Base-by-base conservation (phyloP, 2,113 vertebrate genomes). In the Hiodon tergisus region DNA sequence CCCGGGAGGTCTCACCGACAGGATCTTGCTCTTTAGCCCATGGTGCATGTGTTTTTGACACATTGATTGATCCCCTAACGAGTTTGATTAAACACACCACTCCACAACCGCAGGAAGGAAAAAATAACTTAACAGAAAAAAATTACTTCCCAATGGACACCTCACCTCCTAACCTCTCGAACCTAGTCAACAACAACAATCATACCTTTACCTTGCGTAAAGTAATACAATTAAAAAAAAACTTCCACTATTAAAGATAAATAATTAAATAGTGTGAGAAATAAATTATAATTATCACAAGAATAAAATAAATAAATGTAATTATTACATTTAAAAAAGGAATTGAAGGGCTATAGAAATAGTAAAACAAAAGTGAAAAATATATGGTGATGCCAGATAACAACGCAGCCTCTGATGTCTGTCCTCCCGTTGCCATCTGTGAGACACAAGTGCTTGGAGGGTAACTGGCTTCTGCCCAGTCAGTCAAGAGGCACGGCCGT, bases 41-140 rank as follows among this genome's bases (percentile, higher is more conserved):
- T 85, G 76, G 87, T 87, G 82, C 87, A 80, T 87, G 84, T 87
- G 87, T 73, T 80, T 84, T 82, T 89, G 86, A 89, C 82, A 66
- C 82, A 81, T 83, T 87, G 88, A 89, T 84, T 88, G 87, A 89
- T 88, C 84, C 86, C 81, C 78, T 69, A 77, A 86, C 87, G 83
- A 82, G 81, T 86, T 70, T 71, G 85, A 83, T 87, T 87, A 86
- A 85, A 87, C 86, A 89, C 87, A 86, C 85, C 80, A 77, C 79
- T 86, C 80, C 5, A 79, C 87, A 87, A 87, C 88, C 86, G 86
- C 81, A 83, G 83, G 82, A 88, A 89, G 86, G 87, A 87, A 89
- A 89, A 88, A 31, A 31, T 1, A 31, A 87, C 85, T 88, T 79
- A 76, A 82, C 84, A 77, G 83, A 79, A 86, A 83, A 88, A 85